These are phyloP conservation scores for Anoura caudifer DNA, from an alignment of 2,113 vertebrate genomes.

Conservation along the genomic window DNA sequence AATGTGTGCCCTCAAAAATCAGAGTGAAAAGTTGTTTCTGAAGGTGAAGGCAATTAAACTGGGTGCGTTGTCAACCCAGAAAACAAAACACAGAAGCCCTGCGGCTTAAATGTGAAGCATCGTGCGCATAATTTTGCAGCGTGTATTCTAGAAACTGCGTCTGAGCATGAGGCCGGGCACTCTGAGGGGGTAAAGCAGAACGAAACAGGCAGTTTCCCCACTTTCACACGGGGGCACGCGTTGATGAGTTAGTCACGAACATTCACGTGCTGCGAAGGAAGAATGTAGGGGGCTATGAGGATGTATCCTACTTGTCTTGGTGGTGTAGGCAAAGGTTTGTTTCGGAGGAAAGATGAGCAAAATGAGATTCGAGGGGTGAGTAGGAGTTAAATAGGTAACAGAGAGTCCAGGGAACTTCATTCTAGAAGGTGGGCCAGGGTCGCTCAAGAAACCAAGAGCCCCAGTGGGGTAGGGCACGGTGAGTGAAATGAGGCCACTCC, in stretches of 20 bases:
- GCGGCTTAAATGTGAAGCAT: neutral
- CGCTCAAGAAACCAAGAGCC: neutral
- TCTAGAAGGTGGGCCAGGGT: neutral
- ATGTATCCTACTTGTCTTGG: neutral
- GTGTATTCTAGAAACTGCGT: neutral
- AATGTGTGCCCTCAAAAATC: slow-evolving; percentile 3
- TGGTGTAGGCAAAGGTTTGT: neutral
- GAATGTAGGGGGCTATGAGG: neutral
- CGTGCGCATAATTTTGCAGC: neutral
- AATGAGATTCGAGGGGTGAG: neutral
- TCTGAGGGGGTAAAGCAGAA: neutral
- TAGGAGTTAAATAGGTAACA: neutral
- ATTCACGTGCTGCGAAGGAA: neutral
- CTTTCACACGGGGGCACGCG: neutral
- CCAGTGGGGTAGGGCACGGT: neutral
- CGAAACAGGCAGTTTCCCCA: neutral
- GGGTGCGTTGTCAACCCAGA: neutral
- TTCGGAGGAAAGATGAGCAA: neutral
- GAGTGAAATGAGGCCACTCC: neutral
- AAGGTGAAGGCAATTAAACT: slow-evolving; percentile 24
- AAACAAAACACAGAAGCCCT: neutral
- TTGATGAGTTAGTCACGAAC: neutral
- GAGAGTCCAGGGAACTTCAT: neutral
- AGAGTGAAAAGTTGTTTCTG: slow-evolving; percentile 34
- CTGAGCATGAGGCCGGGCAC: neutral